These are phyloP conservation scores for Tiliqua scincoides DNA, from an alignment of 2,113 vertebrate genomes.

Conservation along the genomic window DNA sequence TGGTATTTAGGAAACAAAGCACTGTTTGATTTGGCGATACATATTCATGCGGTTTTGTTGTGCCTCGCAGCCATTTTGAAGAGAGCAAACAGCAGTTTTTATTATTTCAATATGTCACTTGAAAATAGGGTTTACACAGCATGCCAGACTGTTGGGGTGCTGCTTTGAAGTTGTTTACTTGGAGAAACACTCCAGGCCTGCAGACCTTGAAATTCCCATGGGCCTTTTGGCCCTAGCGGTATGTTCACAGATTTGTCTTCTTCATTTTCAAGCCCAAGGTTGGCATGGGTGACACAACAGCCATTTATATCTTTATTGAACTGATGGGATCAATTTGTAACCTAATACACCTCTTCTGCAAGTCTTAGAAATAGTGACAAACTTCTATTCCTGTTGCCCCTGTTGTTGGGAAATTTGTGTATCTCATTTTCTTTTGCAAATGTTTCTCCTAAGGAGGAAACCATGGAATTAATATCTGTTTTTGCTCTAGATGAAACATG, in stretches of 20 bases:
- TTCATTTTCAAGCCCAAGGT: not conserved
- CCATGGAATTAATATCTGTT: too few relatives aligned
- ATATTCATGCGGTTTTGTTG: not conserved
- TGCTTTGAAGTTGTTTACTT: not conserved
- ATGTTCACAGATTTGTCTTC: not conserved
- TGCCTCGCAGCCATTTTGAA: not conserved
- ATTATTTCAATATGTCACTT: constrained; percentile 25
- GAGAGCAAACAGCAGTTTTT: not conserved
- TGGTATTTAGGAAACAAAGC: rapidly evolving
- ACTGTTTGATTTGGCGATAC: not conserved
- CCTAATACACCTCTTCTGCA: not conserved
- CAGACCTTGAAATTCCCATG: not conserved
- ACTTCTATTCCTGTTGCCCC: not conserved
- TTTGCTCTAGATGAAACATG: too few relatives aligned
- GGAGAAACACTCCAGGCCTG: not conserved
- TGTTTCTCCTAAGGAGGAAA: too few relatives aligned
- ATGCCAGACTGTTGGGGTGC: not conserved
- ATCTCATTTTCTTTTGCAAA: too few relatives aligned
- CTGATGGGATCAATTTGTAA: rapidly evolving
- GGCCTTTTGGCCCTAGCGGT: not conserved
- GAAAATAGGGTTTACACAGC: not conserved
- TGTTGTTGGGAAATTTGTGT: too few relatives aligned
- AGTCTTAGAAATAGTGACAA: not conserved
- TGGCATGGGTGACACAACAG: not conserved
- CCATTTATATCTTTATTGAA: rapidly evolving